Evolutionary conservation across 1,140 invertebrate genomes (phyloP).

Genomic region (Eciton burchellii): DNA sequence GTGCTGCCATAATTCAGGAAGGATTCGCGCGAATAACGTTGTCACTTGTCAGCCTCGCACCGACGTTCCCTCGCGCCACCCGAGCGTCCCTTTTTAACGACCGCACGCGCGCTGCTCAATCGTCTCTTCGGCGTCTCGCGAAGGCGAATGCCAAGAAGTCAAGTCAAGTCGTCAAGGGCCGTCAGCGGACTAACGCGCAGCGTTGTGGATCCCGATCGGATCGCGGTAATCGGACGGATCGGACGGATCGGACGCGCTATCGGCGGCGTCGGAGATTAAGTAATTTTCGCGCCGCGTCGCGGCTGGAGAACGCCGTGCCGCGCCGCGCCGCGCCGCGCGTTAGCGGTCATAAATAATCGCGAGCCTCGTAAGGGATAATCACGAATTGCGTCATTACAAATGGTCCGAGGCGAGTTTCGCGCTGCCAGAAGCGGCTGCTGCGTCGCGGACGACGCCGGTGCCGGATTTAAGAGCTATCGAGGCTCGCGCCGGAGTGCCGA

Average conservation of each 20-base stretch:
- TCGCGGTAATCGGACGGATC: neutral
- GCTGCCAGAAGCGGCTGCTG: slow-evolving; percentile 64
- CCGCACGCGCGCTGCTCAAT: slow-evolving; percentile 50
- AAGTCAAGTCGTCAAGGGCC: slow-evolving; percentile 3
- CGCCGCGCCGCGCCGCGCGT: neutral
- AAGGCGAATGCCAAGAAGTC: neutral
- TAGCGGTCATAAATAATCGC: slow-evolving; percentile 68
- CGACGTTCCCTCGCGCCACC: slow-evolving; percentile 32
- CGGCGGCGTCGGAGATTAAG: slow-evolving; percentile 57
- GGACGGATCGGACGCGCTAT: slow-evolving; percentile 16
- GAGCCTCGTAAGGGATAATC: slow-evolving; percentile 66
- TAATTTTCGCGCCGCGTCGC: slow-evolving; percentile 28
- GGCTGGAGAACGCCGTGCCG: neutral
- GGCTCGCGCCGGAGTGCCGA: slow-evolving; percentile 20
- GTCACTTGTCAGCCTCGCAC: slow-evolving; percentile 49
- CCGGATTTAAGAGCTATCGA: slow-evolving; percentile 66
- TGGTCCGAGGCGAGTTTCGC: slow-evolving; percentile 48
- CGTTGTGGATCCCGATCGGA: neutral
- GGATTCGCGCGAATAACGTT: slow-evolving; percentile 63
- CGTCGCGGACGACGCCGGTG: slow-evolving; percentile 39
- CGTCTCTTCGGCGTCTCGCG: slow-evolving; percentile 14
- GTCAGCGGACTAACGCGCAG: slow-evolving; percentile 30
- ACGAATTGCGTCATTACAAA: slow-evolving; percentile 67
- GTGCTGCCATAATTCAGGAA: slow-evolving; percentile 70
- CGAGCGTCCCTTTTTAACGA: slow-evolving; percentile 64